Conservation (phyloP, 2,113 vertebrate species). For the Machaerirhynchus nigripectus region DNA sequence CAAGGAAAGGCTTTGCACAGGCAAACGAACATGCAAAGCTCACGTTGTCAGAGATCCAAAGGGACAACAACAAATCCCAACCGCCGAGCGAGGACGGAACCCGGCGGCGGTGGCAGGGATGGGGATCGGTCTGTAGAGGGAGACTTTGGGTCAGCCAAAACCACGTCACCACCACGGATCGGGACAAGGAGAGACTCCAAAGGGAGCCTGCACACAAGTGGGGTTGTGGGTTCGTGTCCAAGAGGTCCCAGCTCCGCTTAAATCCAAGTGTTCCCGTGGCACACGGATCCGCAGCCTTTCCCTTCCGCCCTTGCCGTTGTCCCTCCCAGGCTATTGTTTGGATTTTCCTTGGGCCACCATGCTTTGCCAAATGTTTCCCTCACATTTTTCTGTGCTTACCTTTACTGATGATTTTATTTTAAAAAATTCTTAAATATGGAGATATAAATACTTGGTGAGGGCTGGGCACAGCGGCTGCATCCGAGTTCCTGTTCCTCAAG, state of each 20-base stretch:
- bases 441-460: background rate
- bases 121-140: background rate
- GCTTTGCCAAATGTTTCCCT: constrained; percentile 33
- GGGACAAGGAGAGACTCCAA: background rate
- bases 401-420: background rate
- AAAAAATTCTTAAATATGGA: background rate
- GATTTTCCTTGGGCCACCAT: constrained; percentile 50
- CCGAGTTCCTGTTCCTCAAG: background rate
- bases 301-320: constrained; percentile 36
- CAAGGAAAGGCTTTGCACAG: background rate
- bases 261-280: background rate
- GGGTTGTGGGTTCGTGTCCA: background rate
- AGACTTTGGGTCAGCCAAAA: background rate
- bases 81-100: accelerated
- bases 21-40: background rate
- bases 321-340: constrained; percentile 59
- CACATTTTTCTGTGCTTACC: constrained; percentile 23
- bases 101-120: accelerated
- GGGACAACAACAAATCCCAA: background rate
- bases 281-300: constrained; percentile 13
- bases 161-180: accelerated
- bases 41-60: background rate
- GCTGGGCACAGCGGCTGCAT: background rate
- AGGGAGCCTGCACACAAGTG: background rate
- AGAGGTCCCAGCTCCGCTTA: background rate